Evolutionary conservation across 2,113 vertebrate species (phyloP).

Genomic region (Eulacestoma nigropectus): DNA sequence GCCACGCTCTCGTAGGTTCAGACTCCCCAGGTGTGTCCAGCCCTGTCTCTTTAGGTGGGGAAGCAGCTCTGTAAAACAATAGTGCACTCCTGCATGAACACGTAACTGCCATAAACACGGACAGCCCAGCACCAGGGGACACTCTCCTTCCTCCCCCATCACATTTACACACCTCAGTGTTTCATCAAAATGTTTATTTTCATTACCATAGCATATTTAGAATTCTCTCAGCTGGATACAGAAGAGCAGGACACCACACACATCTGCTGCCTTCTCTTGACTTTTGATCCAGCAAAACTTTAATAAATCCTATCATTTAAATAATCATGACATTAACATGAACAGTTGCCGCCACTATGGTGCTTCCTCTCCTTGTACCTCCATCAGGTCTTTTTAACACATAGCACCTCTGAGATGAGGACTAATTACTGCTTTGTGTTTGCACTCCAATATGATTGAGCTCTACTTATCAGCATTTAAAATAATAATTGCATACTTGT

Average conservation of each 20-base stretch:
- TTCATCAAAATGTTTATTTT: neutral
- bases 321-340: neutral
- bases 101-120: neutral
- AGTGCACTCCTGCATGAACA: neutral
- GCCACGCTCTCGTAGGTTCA: neutral
- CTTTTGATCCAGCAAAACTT: neutral
- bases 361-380: neutral
- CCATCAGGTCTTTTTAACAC: neutral
- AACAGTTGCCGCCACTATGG: neutral
- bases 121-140: neutral
- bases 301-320: neutral
- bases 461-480: neutral
- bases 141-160: accelerated
- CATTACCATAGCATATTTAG: neutral
- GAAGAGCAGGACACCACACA: neutral
- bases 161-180: neutral
- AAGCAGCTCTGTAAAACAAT: neutral
- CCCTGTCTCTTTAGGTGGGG: neutral
- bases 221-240: neutral
- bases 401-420: neutral
- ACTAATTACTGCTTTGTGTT: neutral
- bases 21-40: neutral
- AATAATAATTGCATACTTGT: conserved; percentile 9
- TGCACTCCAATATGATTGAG: neutral
- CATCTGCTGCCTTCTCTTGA: neutral